Conservation (phyloP, 1,140 invertebrate species). For the Drosophila albomicans region DNA sequence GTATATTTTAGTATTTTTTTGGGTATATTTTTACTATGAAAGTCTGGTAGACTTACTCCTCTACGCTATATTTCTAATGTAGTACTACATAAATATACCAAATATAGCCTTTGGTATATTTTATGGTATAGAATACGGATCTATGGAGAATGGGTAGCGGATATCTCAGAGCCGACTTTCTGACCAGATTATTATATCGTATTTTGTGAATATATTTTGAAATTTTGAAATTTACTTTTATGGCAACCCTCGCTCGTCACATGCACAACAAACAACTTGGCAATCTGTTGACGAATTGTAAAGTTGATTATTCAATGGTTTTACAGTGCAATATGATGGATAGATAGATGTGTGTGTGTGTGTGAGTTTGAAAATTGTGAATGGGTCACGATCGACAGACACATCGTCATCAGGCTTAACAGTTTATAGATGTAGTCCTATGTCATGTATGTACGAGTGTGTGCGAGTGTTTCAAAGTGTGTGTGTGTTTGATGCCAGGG, state of each 20-base stretch:
- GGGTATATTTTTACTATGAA: too few species aligned
- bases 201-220: too few species aligned
- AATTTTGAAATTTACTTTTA: background rate
- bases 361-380: constrained; percentile 6
- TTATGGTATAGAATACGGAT: too few species aligned
- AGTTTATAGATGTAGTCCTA: background rate
- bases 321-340: constrained; percentile 25
- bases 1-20: too few species aligned
- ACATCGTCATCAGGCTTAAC: constrained; percentile 7
- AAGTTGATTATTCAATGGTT: constrained; percentile 24
- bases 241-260: background rate
- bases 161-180: too few species aligned
- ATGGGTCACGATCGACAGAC: constrained; percentile 34
- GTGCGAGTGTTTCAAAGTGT: background rate
- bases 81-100: too few species aligned
- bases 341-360: background rate
- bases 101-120: too few species aligned
- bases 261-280: background rate
- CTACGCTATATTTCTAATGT: too few species aligned
- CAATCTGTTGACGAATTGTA: constrained; percentile 22
- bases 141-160: too few species aligned
- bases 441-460: background rate
- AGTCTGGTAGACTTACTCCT: too few species aligned
- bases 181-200: too few species aligned
- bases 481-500: background rate